Evolutionary conservation across 2,888 invertebrate species (phyloP), one percentile per base, ranked within the genome.

Genomic region (Shargacucullia verbasci): DNA sequence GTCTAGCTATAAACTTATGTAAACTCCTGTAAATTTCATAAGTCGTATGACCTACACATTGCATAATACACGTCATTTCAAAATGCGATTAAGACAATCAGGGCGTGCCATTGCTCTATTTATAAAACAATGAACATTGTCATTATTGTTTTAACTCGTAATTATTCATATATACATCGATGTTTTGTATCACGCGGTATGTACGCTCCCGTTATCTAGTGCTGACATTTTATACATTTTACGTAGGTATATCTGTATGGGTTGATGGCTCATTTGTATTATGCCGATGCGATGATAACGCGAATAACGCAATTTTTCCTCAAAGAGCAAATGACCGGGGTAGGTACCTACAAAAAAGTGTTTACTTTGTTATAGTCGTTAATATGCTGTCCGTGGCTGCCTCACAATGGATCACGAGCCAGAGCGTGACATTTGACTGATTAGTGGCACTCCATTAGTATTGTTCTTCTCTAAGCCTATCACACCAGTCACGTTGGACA

Each of bases 171-270:
- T 27, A 65, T 44, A 33, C 37, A 59, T 64, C 49, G 38, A 52
- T 70, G 66, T 74, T 65, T 60, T 43, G 47, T 48, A 46, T 56
- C 55, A 31, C 11, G 8, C 56, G 37, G 14, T 38, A 31, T 27
- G 38, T 29, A 37, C 12, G 41, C 44, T 49, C 14, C 40, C 31
- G 40, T 55, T 76, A 76, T 69, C 76, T 61, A 58, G 25, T 65
- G 50, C 73, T 70, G 62, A 62, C 70, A 47, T 45, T 49, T 35
- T 47, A 60, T 53, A n/a, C n/a, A n/a, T n/a, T n/a, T n/a, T n/a
- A 58, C 49, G 33, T 55, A 37, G 11, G 27, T 61, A 63, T 71
- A 78, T 76, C 70, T 73, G 73, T 74, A 50, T 81, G 49, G 80
- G 78, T 75, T 74, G 76, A 73, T 62, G 62, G 58, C 60, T 63